Base-by-base conservation (phyloP, 2,888 invertebrate species). In the Syrphus vitripennis region DNA sequence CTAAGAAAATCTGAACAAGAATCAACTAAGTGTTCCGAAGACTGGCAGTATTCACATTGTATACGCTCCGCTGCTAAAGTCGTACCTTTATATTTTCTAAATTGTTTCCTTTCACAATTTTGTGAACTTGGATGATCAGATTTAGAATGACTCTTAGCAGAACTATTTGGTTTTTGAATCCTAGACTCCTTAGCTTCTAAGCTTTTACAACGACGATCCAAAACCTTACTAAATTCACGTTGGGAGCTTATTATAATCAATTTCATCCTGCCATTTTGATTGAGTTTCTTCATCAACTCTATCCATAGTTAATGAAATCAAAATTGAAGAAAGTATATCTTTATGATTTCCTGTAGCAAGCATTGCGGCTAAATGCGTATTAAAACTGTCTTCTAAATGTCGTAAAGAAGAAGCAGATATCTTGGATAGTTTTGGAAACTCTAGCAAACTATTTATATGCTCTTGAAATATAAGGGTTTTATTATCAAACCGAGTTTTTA, bases 381-480 rank as follows among this genome's bases (percentile, higher is more conserved):
- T 26, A 4, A 26, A 26, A 26, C 26, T 26, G 26, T 26, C 4
- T 26, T 42, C 16, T 3, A 42, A 42, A 16, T 42, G 16, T 16
- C 42, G 42, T 16, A 42, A 16, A 7, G 16, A 42, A 16, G 42
- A 42, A 42, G 42, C 16, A 7, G 42, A 67, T 76, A 40, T 67
- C 16, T 34, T 76, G 14, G n/a, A 65, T 14, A 57, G 12, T 37
- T 55, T 19, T 14, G 65, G 45, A 31, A 67, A 16, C 7, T 16
- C 45, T n/a, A 76, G 67, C 34, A 76, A 45, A 4, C 55, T 55
- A 7, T 19, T 26, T 5, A 55, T 7, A 57, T 76, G 67, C 3
- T 45, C n/a, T 53, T 74, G 1, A 74, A 26, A 19, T 29, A 53
- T 29, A 53, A 53, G 53, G 29, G 53, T 29, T n/a, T 29, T 37